A percentile compares a stretch with the other conserved stretches of the same genome.
These are phyloP conservation scores for Macropodus opercularis DNA, from an alignment of 2,797 vertebrate genomes.

Conservation along the genomic window DNA sequence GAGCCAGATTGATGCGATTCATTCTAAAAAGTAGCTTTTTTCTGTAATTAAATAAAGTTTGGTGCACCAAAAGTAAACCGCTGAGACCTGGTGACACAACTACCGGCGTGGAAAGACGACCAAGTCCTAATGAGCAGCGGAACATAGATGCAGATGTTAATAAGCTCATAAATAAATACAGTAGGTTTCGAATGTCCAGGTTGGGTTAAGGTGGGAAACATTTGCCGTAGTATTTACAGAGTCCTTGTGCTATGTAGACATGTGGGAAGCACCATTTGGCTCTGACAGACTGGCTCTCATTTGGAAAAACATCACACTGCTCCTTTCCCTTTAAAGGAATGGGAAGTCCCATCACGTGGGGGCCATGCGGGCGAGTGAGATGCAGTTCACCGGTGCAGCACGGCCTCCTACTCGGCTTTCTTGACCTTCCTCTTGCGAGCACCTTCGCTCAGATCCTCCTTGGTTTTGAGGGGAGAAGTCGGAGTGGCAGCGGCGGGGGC, in stretches of 20 bases:
- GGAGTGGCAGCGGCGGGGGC: conserved; percentile 61
- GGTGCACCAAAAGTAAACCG: conserved; percentile 36
- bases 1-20: conserved; percentile 28
- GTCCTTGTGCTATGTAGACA: conserved; percentile 70
- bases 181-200: conserved; percentile 60
- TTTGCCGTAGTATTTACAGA: conserved; percentile 75
- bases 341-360: conserved; percentile 58
- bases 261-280: conserved; percentile 74
- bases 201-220: conserved; percentile 57
- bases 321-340: conserved; percentile 62
- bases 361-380: conserved; percentile 54
- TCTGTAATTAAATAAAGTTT: conserved; percentile 27
- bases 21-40: not conserved
- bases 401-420: conserved; percentile 88
- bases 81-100: conserved; percentile 23
- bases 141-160: conserved; percentile 56
- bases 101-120: conserved; percentile 32
- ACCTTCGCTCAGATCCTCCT: conserved; percentile 94
- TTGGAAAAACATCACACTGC: conserved; percentile 68
- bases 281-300: conserved; percentile 70
- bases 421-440: conserved; percentile 94
- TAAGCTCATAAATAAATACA: conserved; percentile 69
- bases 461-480: conserved; percentile 85
- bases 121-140: conserved; percentile 14
- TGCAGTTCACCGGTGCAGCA: conserved; percentile 32